Percentiles rank a stretch among this genome's conserved stretches.
Conservation (phyloP, 2,797 vertebrate genomes). For the Hoplostethus atlanticus region DNA sequence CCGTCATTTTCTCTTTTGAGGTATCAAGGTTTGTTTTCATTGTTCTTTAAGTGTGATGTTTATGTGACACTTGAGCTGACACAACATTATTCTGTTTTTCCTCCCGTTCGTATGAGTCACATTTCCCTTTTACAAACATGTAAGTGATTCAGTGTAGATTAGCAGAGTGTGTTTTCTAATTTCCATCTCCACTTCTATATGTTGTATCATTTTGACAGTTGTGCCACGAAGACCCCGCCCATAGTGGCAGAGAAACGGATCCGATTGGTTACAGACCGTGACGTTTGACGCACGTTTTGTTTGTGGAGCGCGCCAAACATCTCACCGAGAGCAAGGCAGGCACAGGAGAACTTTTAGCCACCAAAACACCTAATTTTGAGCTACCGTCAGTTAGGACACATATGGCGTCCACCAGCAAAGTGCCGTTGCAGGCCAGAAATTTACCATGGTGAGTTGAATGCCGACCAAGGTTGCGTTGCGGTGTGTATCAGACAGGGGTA, state of each 20-base stretch:
- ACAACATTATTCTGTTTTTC: too few relatives aligned
- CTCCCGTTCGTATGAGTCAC: too few relatives aligned
- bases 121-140: too few relatives aligned
- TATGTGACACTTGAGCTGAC: too few relatives aligned
- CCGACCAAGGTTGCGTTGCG: not conserved
- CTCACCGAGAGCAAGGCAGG: not conserved
- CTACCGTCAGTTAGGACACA: not conserved
- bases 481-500: not conserved
- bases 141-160: too few relatives aligned
- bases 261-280: conserved; percentile 69
- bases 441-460: conserved; percentile 89
- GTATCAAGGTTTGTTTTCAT: too few relatives aligned
- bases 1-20: too few relatives aligned
- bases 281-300: conserved; percentile 50
- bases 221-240: conserved; percentile 45
- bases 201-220: not conserved
- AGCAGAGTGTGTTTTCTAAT: too few relatives aligned
- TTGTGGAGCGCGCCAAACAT: conserved; percentile 79
- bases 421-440: conserved; percentile 78
- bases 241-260: rapidly evolving
- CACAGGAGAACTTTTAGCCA: not conserved
- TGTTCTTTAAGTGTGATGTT: too few relatives aligned
- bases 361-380: not conserved
- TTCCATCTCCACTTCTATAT: not conserved
- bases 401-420: conserved; percentile 82